Evolutionary conservation across 2,888 invertebrate genomes (phyloP).

Genomic region (Stenolophus ochropezus): DNA sequence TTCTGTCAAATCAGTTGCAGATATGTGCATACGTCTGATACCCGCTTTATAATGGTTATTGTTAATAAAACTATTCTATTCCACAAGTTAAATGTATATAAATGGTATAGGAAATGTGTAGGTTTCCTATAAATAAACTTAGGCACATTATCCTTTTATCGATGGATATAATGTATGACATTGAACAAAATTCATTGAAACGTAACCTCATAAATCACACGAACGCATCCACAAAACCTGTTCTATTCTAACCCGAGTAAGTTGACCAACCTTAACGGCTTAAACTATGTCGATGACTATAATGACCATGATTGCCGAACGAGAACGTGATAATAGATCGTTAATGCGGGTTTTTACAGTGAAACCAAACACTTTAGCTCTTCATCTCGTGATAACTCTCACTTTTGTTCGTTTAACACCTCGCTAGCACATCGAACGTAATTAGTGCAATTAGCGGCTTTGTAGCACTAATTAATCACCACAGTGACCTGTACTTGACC

Average conservation of each 20-base stretch:
- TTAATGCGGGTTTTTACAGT: neutral
- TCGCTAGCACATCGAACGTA: neutral
- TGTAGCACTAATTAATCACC: slow-evolving; percentile 20
- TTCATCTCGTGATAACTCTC: slow-evolving; percentile 11
- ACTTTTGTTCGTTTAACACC: slow-evolving; percentile 24
- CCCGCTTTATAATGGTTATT: no score
- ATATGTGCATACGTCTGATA: no score
- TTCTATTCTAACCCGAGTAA: neutral
- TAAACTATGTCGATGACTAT: neutral
- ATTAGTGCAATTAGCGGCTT: slow-evolving; percentile 28
- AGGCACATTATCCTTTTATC: no score
- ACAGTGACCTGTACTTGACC: slow-evolving; percentile 11
- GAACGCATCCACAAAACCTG: neutral
- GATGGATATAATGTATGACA: no score
- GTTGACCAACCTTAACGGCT: neutral
- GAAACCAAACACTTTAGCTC: neutral
- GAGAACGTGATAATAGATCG: neutral
- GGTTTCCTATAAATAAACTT: no score
- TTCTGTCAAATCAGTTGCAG: no score
- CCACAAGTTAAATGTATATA: no score
- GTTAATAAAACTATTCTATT: no score
- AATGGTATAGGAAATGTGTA: no score
- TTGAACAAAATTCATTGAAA: neutral
- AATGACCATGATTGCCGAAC: slow-evolving; percentile 18
- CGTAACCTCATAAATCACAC: neutral